Evolutionary conservation across 2,888 invertebrate genomes (phyloP), one percentile per base, ranked within the genome.

Genomic region (Lasioglossum zephyrum): DNA sequence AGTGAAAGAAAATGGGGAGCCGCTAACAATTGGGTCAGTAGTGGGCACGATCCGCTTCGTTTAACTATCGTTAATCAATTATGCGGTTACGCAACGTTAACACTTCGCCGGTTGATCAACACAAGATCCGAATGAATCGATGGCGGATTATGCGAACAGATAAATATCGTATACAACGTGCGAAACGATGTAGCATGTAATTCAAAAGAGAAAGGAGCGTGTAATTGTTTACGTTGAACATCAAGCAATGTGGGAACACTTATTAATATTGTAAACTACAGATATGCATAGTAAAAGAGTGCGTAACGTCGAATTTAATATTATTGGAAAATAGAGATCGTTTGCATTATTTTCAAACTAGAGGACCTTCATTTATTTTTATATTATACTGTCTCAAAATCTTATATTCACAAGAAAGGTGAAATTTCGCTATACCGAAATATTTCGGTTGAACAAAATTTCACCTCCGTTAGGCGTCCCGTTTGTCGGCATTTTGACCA

Each of bases 1-100:
- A 77, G 31, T 36, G 82, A 57, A 81, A 77, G 80, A 85, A 85
- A 85, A 85, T 82, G 74, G 78, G 70, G 31, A 60, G 73, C 49
- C 69, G 49, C 69, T 77, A 75, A 84, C 83, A 88, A 88, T 87
- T 84, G 81, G 88, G 83, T 84, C 88, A 86, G 22, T 16, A 73
- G 79, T 73, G 76, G 86, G 73, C 80, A 79, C 75, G 57, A 63
- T 75, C 60, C 73, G 70, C 69, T 81, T 85, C 85, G 80, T 82
- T 82, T 78, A 60, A 70, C 39, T 79, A 76, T 82, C 85, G 72
- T 88, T 88, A 88, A 88, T 87, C 81, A 82, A 79, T 87, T 87
- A 87, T 82, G 60, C 81, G 77, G 18, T 87, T 86, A 47, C 76
- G 39, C 77, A 87, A 86, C 66, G 73, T 53, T 70, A 39, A 13